Conservation (phyloP, 1,140 invertebrate species). For the Musca domestica region DNA sequence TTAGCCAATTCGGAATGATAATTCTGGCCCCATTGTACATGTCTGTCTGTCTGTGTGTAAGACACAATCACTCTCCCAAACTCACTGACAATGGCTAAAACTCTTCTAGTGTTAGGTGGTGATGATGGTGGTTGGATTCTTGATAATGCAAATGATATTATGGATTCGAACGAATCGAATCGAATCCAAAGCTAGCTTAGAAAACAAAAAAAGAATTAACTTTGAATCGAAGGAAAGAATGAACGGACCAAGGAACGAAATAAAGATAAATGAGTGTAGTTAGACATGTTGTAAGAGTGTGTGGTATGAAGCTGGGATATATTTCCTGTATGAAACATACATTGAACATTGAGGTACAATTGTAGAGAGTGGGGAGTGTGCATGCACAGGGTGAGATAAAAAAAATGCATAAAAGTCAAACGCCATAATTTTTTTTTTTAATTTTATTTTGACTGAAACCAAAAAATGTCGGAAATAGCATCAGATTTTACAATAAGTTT, state of each 20-base stretch:
- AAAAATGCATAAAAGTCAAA: no score
- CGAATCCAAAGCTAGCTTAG: not conserved
- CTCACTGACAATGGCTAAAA: no score
- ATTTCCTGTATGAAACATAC: no score
- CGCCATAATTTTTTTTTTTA: no score
- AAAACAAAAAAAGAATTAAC: constrained; percentile 7
- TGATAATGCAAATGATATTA: constrained; percentile 18
- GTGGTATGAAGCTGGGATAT: no score
- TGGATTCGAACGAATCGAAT: not conserved
- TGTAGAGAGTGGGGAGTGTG: no score
- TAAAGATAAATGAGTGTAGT: constrained; percentile 13
- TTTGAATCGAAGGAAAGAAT: constrained; percentile 16
- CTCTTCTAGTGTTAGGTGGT: no score
- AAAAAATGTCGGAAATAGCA: no score
- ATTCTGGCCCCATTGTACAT: not conserved
- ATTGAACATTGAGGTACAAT: no score
- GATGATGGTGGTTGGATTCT: not conserved
- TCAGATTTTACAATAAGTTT: no score
- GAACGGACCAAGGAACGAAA: constrained; percentile 12
- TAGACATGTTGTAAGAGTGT: not conserved
- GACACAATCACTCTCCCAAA: not conserved
- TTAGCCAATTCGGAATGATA: constrained; percentile 8
- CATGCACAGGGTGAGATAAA: no score
- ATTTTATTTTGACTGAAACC: no score
- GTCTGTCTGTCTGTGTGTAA: not conserved